Evolutionary conservation across 2,113 vertebrate genomes (phyloP), one percentile per base, ranked within the genome.

Genomic region (Machaerirhynchus nigripectus): DNA sequence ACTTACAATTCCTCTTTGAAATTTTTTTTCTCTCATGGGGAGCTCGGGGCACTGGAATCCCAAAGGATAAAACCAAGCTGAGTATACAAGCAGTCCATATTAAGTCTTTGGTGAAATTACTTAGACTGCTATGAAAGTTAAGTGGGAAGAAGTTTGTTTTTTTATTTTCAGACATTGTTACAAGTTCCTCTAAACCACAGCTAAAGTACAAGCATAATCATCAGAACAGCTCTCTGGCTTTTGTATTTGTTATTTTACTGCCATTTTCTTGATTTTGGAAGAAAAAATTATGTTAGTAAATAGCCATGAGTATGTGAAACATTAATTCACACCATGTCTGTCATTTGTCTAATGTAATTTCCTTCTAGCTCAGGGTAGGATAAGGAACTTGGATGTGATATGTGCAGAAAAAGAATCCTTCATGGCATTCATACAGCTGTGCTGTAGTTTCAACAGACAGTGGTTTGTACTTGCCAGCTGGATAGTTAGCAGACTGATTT

Each of bases 391-490:
- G 53, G 37, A 65, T 85, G 27, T 55, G 18, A 42, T 61, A 18
- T 57, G 21, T 68, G 56, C 37, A 47, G 67, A 71, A 91, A 94
- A 87, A 87, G 76, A 96, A 89, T 86, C 40, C 24, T 94, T 83
- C 78, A 63, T 74, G 76, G 35, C 46, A 89, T 39, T 67, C 63
- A 42, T 77, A 71, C 81, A 96, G 80, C 80, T 96, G 71, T 33
- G 50, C 13, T 57, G 6, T 24, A 67, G 31, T 78, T 90, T 44
- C 57, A 57, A 50, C 42, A 49, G 70, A 50, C 64, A 91, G 85
- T 55, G 73, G 76, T 90, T 87, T 96, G 37, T 82, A 82, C 61
- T 90, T 89, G 69, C 78, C 81, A 93, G 76, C 77, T 83, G 79
- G 87, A 84, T 30, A 82, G 33, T 39, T 50, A 64, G 93, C 35